These are phyloP conservation scores for Neoarius graeffei DNA, from an alignment of 2,113 vertebrate species.

Conservation along the genomic window DNA sequence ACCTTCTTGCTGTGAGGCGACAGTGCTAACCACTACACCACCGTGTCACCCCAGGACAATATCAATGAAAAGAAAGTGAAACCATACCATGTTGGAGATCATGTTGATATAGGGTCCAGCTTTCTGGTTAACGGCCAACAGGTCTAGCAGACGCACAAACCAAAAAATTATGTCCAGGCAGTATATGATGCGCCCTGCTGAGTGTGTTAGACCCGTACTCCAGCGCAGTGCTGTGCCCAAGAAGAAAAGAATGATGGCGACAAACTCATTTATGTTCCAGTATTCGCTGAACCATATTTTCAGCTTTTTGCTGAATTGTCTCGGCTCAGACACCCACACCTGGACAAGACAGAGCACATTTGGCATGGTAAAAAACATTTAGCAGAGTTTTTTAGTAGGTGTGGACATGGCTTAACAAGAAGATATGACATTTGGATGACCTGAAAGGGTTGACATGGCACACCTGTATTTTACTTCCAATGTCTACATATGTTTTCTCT, in stretches of 20 bases:
- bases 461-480: not conserved
- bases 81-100: constrained; percentile 92
- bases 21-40: no score
- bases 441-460: not conserved
- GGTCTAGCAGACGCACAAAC: constrained; percentile 89
- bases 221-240: constrained; percentile 83
- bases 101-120: constrained; percentile 96
- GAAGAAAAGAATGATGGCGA: constrained; percentile 87
- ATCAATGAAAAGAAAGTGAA: not conserved
- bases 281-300: constrained; percentile 95
- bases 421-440: no score
- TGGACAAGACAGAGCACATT: constrained; percentile 56
- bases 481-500: not conserved
- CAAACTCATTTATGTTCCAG: constrained; percentile 91
- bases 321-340: constrained; percentile 90
- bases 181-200: constrained; percentile 83
- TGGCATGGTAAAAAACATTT: not conserved
- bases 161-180: constrained; percentile 97
- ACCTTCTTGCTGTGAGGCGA: no score
- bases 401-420: no score
- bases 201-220: constrained; percentile 68
- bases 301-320: constrained; percentile 87
- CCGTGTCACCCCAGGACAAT: not conserved
- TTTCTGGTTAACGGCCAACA: constrained; percentile 93
- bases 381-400: not conserved